Conservation (phyloP, 2,797 vertebrate genomes). For the Ctenopoma kingsleyae region DNA sequence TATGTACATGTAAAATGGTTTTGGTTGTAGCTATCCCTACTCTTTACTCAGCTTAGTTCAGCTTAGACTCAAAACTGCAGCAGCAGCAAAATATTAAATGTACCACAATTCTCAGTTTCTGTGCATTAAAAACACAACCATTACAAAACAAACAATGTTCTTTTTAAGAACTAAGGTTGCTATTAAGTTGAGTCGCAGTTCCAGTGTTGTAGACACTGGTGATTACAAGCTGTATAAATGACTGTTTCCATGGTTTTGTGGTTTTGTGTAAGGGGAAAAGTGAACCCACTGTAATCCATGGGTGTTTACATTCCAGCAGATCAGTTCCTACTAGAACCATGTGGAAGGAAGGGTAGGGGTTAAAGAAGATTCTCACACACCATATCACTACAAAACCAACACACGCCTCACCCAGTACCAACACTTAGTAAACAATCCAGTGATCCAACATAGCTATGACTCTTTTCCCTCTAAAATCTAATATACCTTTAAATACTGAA, state of each 20-base stretch:
- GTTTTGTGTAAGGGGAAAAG: constrained; percentile 73
- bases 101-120: too few species aligned
- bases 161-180: constrained; percentile 19
- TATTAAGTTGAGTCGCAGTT: constrained; percentile 48
- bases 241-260: constrained; percentile 70
- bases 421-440: constrained; percentile 55
- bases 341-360: constrained; percentile 74
- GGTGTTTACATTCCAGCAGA: constrained; percentile 83
- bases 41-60: too few species aligned
- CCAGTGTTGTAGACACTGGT: constrained; percentile 46
- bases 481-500: neutral
- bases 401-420: constrained; percentile 46
- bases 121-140: constrained; percentile 1
- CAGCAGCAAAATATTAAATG: too few species aligned
- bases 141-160: constrained; percentile 16
- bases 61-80: too few species aligned
- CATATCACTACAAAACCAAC: constrained; percentile 65
- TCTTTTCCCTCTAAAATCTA: neutral
- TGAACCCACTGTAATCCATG: constrained; percentile 76
- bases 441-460: constrained; percentile 21
- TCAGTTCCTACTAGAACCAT: constrained; percentile 77
- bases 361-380: constrained; percentile 76
- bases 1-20: too few species aligned
- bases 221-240: constrained; percentile 66
- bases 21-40: too few species aligned